Conservation (phyloP, 2,888 invertebrate genomes). For the Rhagophthalmus giganteus region DNA sequence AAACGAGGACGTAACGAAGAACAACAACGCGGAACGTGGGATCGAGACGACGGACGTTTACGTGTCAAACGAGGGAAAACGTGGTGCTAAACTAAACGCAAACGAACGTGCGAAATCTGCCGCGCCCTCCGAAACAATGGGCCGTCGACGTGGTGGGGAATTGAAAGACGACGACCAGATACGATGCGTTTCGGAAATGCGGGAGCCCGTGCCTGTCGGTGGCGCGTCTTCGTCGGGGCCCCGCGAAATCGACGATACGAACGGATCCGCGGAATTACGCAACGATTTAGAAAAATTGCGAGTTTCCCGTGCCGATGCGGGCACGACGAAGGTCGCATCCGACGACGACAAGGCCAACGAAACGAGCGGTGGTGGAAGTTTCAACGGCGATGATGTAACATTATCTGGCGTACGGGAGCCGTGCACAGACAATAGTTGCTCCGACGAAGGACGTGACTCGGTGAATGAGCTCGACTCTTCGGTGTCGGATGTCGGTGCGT, state of each 20-base stretch:
- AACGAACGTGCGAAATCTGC: conserved; percentile 16
- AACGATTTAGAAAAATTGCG: conserved; percentile 4
- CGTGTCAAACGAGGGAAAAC: conserved; percentile 24
- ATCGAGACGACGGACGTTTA: conserved; percentile 21
- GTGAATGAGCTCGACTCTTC: conserved; percentile 29
- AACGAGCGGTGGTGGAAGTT: conserved; percentile 3
- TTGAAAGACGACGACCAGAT: conserved; percentile 34
- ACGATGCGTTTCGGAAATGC: conserved; percentile 21
- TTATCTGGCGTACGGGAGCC: conserved; percentile 12
- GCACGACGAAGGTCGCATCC: neutral
- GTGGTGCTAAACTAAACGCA: conserved; percentile 16
- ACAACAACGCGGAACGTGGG: conserved; percentile 15
- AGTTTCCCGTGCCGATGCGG: conserved; percentile 4
- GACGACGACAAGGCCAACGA: neutral
- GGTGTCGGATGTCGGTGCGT: conserved; percentile 28
- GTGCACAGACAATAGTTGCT: conserved; percentile 20
- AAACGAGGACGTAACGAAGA: conserved; percentile 17
- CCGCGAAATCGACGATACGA: neutral
- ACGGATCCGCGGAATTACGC: conserved; percentile 4
- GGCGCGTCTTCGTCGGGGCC: neutral
- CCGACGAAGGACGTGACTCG: conserved; percentile 30
- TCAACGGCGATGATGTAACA: conserved; percentile 7
- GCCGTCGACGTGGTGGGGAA: conserved; percentile 25
- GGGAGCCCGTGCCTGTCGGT: conserved; percentile 3
- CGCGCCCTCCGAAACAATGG: conserved; percentile 22